phyloP scores from a whole-genome alignment of 2,113 vertebrate genomes.

The Gobius niger region DNA sequence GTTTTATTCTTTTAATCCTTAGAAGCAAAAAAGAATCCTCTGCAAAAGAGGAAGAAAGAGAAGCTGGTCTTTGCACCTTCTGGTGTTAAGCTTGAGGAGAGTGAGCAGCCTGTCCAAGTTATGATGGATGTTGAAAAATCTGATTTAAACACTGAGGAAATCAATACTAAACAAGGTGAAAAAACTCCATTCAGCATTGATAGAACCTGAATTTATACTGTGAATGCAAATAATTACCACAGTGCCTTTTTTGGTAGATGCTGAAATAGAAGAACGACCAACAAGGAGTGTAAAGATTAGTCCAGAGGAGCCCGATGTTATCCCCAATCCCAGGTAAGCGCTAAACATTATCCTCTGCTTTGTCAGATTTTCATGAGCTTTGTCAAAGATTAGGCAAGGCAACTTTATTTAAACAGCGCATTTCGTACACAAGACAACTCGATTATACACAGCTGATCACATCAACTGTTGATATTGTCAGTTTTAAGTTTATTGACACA shows the following conservation, averaged over 20 bases:
- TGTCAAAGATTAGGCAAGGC: not conserved
- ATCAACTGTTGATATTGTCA: no score
- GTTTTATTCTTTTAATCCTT: not conserved
- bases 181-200: not conserved
- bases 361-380: not conserved
- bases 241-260: not conserved
- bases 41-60: constrained; percentile 80
- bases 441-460: no score
- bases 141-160: constrained; percentile 32
- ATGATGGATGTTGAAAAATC: constrained; percentile 11
- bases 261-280: constrained; percentile 31
- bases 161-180: constrained; percentile 15
- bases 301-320: constrained; percentile 43
- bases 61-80: constrained; percentile 59
- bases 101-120: not conserved
- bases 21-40: constrained; percentile 74
- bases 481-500: no score
- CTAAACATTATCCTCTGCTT: not conserved
- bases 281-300: constrained; percentile 78
- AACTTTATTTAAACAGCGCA: no score
- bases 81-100: not conserved
- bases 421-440: no score
- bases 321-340: constrained; percentile 79
- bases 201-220: not conserved
- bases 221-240: not conserved